These are phyloP conservation scores for Drosophila willistoni DNA, from an alignment of 1,140 invertebrate species.

Conservation along the genomic window DNA sequence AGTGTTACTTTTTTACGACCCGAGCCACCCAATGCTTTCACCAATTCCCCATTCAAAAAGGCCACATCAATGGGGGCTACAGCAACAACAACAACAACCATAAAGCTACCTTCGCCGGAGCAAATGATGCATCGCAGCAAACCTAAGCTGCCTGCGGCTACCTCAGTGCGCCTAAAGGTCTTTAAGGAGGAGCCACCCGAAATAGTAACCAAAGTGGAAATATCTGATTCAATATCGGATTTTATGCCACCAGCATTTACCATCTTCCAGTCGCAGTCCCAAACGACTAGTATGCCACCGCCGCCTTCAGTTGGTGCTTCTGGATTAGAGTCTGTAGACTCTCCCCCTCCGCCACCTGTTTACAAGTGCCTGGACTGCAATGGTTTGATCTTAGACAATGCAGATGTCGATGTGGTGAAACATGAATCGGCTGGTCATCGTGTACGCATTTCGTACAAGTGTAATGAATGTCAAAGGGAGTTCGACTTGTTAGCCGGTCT, in stretches of 20 bases:
- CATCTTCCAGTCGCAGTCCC: slow-evolving; percentile 52
- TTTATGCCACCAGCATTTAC: slow-evolving; percentile 59
- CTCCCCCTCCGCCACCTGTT: slow-evolving; percentile 36
- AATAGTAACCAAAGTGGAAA: slow-evolving; percentile 61
- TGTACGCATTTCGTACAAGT: slow-evolving; percentile 67
- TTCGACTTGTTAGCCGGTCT: slow-evolving; percentile 68
- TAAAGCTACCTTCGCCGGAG: slow-evolving; percentile 50
- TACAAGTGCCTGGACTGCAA: slow-evolving; percentile 80
- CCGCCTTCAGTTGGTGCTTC: slow-evolving; percentile 29
- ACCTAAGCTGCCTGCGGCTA: slow-evolving; percentile 55
- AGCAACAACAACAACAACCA: slow-evolving; percentile 32
- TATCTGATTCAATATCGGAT: slow-evolving; percentile 44
- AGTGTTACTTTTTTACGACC: slow-evolving; percentile 66
- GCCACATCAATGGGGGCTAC: slow-evolving; percentile 3
- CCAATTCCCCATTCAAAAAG: slow-evolving; percentile 72
- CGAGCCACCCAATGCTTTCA: slow-evolving; percentile 70
- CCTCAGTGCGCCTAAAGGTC: slow-evolving; percentile 61
- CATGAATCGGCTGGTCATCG: slow-evolving; percentile 68
- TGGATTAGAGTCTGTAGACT: slow-evolving; percentile 49
- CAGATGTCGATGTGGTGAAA: slow-evolving; percentile 48
- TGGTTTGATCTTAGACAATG: slow-evolving; percentile 60
- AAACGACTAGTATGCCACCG: slow-evolving; percentile 53
- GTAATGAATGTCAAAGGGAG: slow-evolving; percentile 71
- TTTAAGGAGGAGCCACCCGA: slow-evolving; percentile 66
- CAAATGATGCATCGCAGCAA: slow-evolving; percentile 60